Percentiles rank a stretch among this genome's conserved stretches.
Evolutionary conservation across 2,888 invertebrate species (phyloP).

Genomic region (Thyatira batis): DNA sequence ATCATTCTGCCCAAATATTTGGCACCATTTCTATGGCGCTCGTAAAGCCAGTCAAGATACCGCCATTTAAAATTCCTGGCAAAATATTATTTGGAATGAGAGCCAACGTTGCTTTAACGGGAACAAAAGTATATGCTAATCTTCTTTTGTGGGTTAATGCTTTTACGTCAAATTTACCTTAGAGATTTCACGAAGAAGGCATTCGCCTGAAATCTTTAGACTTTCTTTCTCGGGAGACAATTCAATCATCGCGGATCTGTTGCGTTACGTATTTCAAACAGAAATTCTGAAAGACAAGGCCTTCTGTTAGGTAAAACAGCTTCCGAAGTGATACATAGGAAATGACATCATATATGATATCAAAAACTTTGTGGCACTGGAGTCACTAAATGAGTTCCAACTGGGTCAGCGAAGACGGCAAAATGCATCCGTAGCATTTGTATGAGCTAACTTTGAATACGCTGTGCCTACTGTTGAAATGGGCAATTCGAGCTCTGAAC

Average conservation of each 20-base stretch:
- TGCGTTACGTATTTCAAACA: background rate
- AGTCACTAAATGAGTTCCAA: background rate
- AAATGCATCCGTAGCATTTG: conserved; percentile 10
- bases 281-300: background rate
- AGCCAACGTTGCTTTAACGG: background rate
- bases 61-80: conserved; percentile 19
- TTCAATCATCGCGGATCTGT: background rate
- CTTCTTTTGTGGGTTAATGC: background rate
- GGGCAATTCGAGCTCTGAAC: background rate
- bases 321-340: background rate
- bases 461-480: conserved; percentile 5
- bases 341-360: background rate
- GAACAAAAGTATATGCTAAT: background rate
- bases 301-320: background rate
- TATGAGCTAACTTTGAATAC: conserved; percentile 6
- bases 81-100: conserved; percentile 17
- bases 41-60: conserved; percentile 18
- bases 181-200: background rate
- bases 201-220: background rate
- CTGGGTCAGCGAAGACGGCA: conserved; percentile 7
- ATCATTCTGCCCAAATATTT: conserved; percentile 29
- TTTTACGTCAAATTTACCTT: background rate
- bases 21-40: conserved; percentile 15
- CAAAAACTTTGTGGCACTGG: background rate
- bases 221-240: background rate